Base-by-base conservation (phyloP, 92 coral and sea anemone species). In the Siderastrea siderea region DNA sequence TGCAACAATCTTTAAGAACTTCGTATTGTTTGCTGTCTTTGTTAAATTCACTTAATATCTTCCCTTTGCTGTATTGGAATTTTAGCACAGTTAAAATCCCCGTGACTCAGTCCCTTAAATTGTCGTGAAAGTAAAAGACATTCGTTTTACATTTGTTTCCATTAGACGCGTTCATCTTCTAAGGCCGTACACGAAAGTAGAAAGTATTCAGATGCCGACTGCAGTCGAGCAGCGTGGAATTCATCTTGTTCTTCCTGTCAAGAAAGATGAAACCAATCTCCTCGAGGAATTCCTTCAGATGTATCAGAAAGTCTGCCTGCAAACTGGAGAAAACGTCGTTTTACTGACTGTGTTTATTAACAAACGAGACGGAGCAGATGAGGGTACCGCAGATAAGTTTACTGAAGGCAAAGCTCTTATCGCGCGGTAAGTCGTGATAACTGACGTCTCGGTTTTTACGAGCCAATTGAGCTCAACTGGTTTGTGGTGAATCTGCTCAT, bases 241-340 rank as follows among this genome's bases (percentile, higher is more conserved):
- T 53, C 98, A 97, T 57, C 88, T 97, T 47, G 99, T 97, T 47
- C 58, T 97, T 16, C 99, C 99, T 1, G 98, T 97, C n/a, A 75
- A 79, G 13, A 83, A 80, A 84, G 80, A 90, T 38, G 96, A 97
- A 69, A 84, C 88, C 59, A 63, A 63, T 7, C 81, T 88, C 48
- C 88, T 97, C 71, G 98, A 90, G 59, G 75, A 80, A 59, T 97
- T 95, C 43, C 87, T 95, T 51, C 94, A 95, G 91, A 94, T 95
- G 96, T 97, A 95, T 81, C 99, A 97, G 82, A 90, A 82, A 47
- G 94, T 93, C 38, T 97, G 99, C 72, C 85, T 97, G 13, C 97
- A 95, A 82, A 95, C 99, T 80, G 99, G 99, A 5, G 99, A 97
- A 84, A 97, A 97, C 62, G 99, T 97, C 45, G 98, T 97, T 1